Evolutionary conservation across 2,888 invertebrate genomes (phyloP), one percentile per base, ranked within the genome.

Genomic region (Spodoptera picta): DNA sequence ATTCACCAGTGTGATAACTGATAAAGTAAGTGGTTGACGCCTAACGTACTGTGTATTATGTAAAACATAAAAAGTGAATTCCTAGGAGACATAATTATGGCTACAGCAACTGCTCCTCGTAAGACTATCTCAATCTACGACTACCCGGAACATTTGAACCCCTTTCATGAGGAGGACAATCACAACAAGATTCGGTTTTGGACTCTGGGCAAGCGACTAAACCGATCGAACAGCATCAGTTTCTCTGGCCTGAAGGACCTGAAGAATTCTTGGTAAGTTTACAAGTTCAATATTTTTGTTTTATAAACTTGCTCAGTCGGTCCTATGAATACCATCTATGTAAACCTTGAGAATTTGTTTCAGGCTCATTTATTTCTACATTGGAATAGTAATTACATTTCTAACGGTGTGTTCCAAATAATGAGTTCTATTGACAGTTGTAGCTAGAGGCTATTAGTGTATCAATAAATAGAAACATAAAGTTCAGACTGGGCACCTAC

Each of bases 131-230:
- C 96, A 53, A 95, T 96, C 79, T 95, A 96, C 86, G 96, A 97
- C 87, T 97, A 97, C 88, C 97, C 97, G 50, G 97, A 97, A 83
- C 97, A 97, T 87, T 92, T 97, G 72, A 97, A 97, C 90, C 97
- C 97, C 24, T 97, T 97, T 87, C 95, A 95, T 73, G 97, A 97
- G 79, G 96, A 96, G 58, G 95, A 96, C 73, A 95, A 96, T 85
- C 96, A 96, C 83, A 96, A 95, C 82, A 95, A 95, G 81, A 92
- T 96, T 69, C 88, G 95, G 58, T 96, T 96, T 86, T 96, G 96
- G 96, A 95, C 95, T 23, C 89, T 95, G 31, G 95, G 95, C 48
- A 92, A 91, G 75, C 95, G 95, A 80, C 91, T 95, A 48, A 89
- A 83, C 62, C 90, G 95, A 66, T 95, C 95, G 4, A 96, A 95